Evolutionary conservation across 2,113 vertebrate species (phyloP), one percentile per base, ranked within the genome.

Genomic region (Cynoglossus semilaevis): DNA sequence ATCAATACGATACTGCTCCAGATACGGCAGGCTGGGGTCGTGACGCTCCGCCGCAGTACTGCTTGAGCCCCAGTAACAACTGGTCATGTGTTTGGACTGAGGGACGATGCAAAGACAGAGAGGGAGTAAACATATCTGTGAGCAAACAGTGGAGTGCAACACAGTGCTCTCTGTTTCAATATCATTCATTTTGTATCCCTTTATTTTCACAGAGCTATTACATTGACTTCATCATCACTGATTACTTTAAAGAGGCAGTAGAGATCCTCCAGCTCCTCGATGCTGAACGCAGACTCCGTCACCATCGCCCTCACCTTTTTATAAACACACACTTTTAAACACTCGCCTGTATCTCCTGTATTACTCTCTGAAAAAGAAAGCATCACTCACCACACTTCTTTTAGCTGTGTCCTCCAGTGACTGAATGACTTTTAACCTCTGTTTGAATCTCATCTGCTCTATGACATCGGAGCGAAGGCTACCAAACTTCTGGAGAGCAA

Each of bases 401-500:
- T 98, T 97, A 55, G 96, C 95, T 0, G 96, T 94, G 81, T 99
- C 97, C 82, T 99, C 96, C 81, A 99, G 83, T 1, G 94, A 94
- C 89, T 99, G 97, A 72, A 98, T 98, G 82, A 99, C 97, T 85
- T 97, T 98, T 86, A 99, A 88, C 77, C 97, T 92, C 83, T 98
- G 97, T 63, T 94, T 98, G 84, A 99, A 98, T 58, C 97, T 92
- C 96, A 99, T 98, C 92, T 99, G 96, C 64, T 99, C 97, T 9
- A 99, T 97, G 72, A 92, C 93, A 9, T 96, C 92, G 4, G 94
- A 90, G 67, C 92, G 93, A 72, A 99, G 77, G 63, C 86, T 92
- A 80, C 93, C 92, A 9, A 94, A 99, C 88, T 92, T 97, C 97
- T 99, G 76, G 11, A 72, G 13, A 56, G 29, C 75, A 22, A 72